These are phyloP conservation scores for Hemicrepidius hirtus DNA, from an alignment of 2,888 invertebrate species.

Conservation along the genomic window DNA sequence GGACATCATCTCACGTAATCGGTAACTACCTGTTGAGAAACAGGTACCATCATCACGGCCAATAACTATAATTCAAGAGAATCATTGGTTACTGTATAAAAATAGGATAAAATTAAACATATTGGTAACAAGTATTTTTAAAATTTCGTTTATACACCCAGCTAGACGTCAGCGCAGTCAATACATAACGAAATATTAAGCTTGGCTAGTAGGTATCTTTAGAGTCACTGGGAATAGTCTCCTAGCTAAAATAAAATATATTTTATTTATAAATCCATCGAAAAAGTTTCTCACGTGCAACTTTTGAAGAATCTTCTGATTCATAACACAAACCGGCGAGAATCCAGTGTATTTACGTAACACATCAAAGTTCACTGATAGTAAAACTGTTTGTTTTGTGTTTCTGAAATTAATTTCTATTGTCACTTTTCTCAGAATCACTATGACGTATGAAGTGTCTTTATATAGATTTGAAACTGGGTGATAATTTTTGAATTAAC, in stretches of 20 bases:
- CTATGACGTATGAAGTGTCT: no score
- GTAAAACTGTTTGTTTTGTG: slow-evolving; percentile 6
- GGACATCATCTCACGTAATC: slow-evolving; percentile 18
- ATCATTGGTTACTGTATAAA: neutral
- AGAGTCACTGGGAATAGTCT: neutral
- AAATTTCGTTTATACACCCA: neutral
- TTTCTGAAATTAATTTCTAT: neutral
- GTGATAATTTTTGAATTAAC: no score
- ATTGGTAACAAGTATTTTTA: neutral
- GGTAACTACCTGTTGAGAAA: neutral
- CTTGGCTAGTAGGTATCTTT: neutral
- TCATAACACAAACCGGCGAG: neutral
- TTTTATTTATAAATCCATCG: slow-evolving; percentile 4
- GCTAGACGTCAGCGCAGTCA: neutral
- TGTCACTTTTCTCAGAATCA: neutral
- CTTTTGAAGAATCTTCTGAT: neutral
- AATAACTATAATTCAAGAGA: slow-evolving; percentile 8
- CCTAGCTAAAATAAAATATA: slow-evolving; percentile 5
- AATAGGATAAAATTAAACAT: neutral
- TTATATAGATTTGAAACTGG: no score
- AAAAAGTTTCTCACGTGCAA: slow-evolving; percentile 27
- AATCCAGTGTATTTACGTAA: slow-evolving; percentile 14
- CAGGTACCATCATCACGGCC: neutral
- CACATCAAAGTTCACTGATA: neutral
- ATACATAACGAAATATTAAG: neutral